Conservation (phyloP, 2,797 vertebrate genomes). For the Sebastes iracundus region DNA sequence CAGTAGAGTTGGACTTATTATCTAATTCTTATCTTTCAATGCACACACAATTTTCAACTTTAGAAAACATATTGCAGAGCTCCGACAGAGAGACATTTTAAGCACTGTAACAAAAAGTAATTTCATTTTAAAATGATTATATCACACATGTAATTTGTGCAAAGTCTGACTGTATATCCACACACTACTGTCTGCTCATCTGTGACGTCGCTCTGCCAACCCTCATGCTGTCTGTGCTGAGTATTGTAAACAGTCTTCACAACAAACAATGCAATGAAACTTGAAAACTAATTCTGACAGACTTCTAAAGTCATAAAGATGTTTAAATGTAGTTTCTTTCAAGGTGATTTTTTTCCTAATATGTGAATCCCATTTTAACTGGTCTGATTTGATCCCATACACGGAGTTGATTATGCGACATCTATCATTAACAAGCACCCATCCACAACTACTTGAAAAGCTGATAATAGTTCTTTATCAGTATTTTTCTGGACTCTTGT, state of each 20-base stretch:
- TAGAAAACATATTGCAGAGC: neutral
- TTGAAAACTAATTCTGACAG: neutral
- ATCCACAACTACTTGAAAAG: neutral
- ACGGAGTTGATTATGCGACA: neutral
- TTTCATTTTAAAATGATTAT: neutral
- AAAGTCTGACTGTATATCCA: neutral
- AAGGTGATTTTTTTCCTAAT: neutral
- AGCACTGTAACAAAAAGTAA: neutral
- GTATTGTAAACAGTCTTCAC: slow-evolving; percentile 12
- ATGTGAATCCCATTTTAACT: neutral
- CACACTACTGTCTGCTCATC: slow-evolving; percentile 14
- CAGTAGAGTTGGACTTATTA: neutral
- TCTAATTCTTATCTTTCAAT: neutral
- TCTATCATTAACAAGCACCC: neutral
- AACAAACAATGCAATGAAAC: neutral
- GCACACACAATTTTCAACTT: neutral
- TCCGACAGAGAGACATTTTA: neutral
- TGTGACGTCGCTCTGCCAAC: slow-evolving; percentile 16
- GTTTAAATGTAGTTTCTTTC: neutral
- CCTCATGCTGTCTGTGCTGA: neutral
- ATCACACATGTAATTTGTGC: neutral
- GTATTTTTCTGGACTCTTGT: neutral
- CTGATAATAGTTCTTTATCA: neutral
- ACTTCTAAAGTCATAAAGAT: too few relatives aligned
- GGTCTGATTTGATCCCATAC: neutral